These are phyloP conservation scores for Drosophila nr. perissopoda DNA, from an alignment of 2,888 invertebrate species.

Conservation along the genomic window DNA sequence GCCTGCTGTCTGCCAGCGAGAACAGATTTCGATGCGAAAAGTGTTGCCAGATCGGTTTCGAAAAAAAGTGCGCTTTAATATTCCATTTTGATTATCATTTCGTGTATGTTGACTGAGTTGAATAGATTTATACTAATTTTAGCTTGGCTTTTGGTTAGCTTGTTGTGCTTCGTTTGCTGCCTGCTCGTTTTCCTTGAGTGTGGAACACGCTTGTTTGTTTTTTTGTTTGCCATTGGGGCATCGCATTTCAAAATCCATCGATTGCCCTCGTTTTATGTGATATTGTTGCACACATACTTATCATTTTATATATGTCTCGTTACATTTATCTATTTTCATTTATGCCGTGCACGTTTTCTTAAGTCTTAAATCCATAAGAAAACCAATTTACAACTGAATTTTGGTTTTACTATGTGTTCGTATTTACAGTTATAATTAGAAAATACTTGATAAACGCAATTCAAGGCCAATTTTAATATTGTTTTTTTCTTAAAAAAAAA, in stretches of 20 bases:
- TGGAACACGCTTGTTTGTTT: constrained; percentile 12
- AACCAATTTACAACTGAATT: background rate
- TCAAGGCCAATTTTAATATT: background rate
- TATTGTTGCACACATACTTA: background rate
- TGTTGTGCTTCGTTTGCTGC: background rate
- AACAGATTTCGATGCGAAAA: constrained; percentile 44
- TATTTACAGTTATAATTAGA: background rate
- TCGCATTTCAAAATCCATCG: constrained; percentile 43
- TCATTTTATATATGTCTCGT: background rate
- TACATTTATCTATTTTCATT: background rate
- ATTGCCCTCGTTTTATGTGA: background rate
- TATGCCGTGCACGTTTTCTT: background rate
- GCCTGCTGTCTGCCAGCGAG: constrained; percentile 47
- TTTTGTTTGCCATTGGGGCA: constrained; percentile 20
- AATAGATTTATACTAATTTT: constrained; percentile 6
- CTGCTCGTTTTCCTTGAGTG: constrained; percentile 45
- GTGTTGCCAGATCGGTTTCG: constrained; percentile 4
- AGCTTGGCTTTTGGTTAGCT: background rate
- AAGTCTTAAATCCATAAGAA: background rate
- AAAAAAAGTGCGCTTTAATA: constrained; percentile 16
- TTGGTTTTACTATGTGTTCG: background rate
- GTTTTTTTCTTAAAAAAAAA: background rate
- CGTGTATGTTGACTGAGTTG: constrained; percentile 4
- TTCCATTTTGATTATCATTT: constrained; percentile 3
- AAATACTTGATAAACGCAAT: background rate